These are phyloP conservation scores for Oligia fasciuncula DNA, from an alignment of 2,888 invertebrate species.

Conservation along the genomic window DNA sequence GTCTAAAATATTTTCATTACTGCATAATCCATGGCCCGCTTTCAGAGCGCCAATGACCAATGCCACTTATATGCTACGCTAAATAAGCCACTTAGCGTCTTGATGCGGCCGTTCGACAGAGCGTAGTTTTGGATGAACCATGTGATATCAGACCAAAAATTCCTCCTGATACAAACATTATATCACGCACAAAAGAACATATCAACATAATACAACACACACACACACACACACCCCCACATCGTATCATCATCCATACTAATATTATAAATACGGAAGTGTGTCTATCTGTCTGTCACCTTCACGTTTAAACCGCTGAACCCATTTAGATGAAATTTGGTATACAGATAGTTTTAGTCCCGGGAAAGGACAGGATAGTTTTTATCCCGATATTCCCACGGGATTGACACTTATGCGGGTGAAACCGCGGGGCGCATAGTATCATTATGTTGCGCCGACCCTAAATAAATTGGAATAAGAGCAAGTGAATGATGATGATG, in stretches of 20 bases:
- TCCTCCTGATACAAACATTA: neutral
- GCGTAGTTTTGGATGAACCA: constrained; percentile 12
- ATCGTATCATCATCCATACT: neutral
- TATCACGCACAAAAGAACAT: neutral
- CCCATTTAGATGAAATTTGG: no score
- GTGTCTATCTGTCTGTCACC: no score
- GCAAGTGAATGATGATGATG: no score
- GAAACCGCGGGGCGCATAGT: neutral
- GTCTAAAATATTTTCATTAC: constrained; percentile 8
- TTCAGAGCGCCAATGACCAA: constrained; percentile 33
- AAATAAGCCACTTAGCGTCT: constrained; percentile 50
- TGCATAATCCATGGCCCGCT: constrained; percentile 52
- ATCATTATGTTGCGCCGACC: neutral
- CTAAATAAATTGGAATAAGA: neutral
- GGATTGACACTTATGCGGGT: no score
- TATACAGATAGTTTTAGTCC: no score
- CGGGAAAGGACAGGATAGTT: no score
- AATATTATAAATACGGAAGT: no score
- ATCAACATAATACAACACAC: no score
- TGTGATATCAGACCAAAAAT: neutral
- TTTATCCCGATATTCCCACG: no score
- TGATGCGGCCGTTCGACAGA: neutral
- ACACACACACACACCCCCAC: neutral
- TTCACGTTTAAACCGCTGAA: no score
- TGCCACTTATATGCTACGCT: constrained; percentile 38